Evolutionary conservation across 2,888 invertebrate genomes (phyloP), one percentile per base, ranked within the genome.

Genomic region (Sarcophaga variegata): DNA sequence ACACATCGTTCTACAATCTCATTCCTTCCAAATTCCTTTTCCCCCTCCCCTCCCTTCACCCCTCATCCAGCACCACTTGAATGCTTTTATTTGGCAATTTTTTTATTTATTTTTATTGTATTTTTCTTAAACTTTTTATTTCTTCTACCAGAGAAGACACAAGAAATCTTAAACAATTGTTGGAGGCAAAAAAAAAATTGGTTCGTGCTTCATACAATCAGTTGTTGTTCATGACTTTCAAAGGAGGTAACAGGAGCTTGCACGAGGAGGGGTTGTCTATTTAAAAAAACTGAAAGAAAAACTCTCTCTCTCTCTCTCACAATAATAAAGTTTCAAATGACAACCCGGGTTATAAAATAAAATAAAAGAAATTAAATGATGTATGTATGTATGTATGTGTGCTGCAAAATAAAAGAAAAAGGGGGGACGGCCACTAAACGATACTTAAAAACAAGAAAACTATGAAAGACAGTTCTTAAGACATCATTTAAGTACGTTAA

Each of bases 291-390:
- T 22, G 22, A 22, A 22, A 22, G 22, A 22, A 22, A 22, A 22
- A 22, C 22, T 22, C 22, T 22, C 22, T 22, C 22, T 22, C 20
- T 20, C 22, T 37, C 37, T 27, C 47, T 49, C 59, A 77, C 70
- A 71, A 71, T 70, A 66, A 67, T 74, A 74, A 82, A 82, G 59
- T 77, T 75, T 64, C 60, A 66, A 76, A 64, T n/a, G 59, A 79
- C 47, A 64, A 20, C 4, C 10, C 25, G 27, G 8, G 54, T 47
- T 66, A 22, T 14, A 59, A 60, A 27, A 54, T 8, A 49, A 27
- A 27, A 49, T 6, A 25, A 72, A 72, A 45, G 2, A 60, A 37
- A 45, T 22, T 49, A 37, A 37, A 37, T 37, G 37, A 37, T 37
- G 37, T 37, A 22, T 22, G 22, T 22, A 22, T 22, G 22, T 22